Conservation (phyloP, 2,888 invertebrate genomes). For the Troilus luridus region DNA sequence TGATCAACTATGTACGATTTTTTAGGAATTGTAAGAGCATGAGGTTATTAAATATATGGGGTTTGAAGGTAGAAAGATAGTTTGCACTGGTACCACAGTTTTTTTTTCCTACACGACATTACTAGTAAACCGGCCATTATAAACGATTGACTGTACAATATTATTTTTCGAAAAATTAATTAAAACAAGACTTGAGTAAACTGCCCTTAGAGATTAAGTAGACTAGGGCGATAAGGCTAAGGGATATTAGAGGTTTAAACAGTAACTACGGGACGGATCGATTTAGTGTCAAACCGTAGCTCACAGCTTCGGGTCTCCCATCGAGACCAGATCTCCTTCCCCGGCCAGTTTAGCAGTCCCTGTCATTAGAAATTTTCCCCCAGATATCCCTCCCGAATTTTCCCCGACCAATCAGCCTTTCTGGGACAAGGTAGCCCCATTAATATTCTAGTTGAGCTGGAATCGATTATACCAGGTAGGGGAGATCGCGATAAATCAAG, state of each 20-base stretch:
- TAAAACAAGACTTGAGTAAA: no score
- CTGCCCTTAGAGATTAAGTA: background rate
- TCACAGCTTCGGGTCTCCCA: background rate
- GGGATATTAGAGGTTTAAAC: background rate
- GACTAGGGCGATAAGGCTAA: background rate
- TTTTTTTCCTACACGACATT: no score
- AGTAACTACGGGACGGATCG: background rate
- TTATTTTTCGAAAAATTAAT: no score
- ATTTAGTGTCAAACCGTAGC: slow-evolving; percentile 11
- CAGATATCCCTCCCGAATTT: background rate
- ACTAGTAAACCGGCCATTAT: no score
- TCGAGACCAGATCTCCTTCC: background rate
- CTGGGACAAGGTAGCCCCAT: background rate
- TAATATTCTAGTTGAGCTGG: background rate
- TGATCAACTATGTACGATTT: no score
- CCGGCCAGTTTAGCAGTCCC: background rate
- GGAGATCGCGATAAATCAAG: background rate
- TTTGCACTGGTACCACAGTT: no score
- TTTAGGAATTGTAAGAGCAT: no score
- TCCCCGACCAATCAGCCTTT: background rate
- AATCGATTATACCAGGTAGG: background rate
- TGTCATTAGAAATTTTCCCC: background rate
- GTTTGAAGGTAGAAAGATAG: no score
- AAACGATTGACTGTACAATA: no score
- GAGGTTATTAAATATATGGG: no score